A percentile compares a stretch with the other conserved stretches of the same genome.
These are phyloP conservation scores for Camelus dromedarius DNA, from an alignment of 2,113 vertebrate species.

Conservation along the genomic window DNA sequence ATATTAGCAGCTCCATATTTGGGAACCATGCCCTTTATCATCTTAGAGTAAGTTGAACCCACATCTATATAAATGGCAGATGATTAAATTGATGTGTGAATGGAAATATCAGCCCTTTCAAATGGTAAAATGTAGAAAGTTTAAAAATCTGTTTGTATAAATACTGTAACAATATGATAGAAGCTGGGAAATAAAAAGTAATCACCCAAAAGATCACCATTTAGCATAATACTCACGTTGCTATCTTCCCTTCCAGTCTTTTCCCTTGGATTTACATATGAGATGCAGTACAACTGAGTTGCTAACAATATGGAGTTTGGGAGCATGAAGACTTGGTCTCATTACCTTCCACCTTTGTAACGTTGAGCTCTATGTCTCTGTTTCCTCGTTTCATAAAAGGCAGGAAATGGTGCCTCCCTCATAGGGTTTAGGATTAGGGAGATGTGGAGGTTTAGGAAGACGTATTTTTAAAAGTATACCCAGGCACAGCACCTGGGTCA, in stretches of 20 bases:
- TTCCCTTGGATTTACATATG: not conserved
- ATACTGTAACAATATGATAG: slow-evolving; percentile 22
- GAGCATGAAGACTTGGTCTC: not conserved
- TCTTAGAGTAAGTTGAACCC: slow-evolving; percentile 74
- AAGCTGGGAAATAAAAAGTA: slow-evolving; percentile 23
- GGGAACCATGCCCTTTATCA: slow-evolving; percentile 59
- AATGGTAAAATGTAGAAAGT: slow-evolving; percentile 45
- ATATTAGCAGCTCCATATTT: slow-evolving; percentile 28
- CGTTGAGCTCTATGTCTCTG: not conserved
- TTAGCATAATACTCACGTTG: slow-evolving; percentile 29
- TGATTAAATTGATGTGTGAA: slow-evolving; percentile 83
- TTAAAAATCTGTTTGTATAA: slow-evolving; percentile 13
- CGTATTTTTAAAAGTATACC: not conserved
- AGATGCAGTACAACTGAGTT: not conserved
- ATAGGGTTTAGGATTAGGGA: not conserved
- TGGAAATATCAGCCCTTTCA: slow-evolving; percentile 79
- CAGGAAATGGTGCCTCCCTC: not conserved
- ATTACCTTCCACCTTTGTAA: slow-evolving; percentile 32
- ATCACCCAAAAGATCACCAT: not conserved
- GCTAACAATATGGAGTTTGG: slow-evolving; percentile 14
- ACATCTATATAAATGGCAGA: slow-evolving; percentile 81
- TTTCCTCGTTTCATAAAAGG: slow-evolving; percentile 45
- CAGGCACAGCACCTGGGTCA: not conserved
- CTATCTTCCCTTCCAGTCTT: not conserved
- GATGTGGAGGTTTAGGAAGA: not conserved